Percentiles rank a stretch among this genome's conserved stretches.
These are phyloP conservation scores for Polymixis flavicincta DNA, from an alignment of 2,888 invertebrate species.

Conservation along the genomic window DNA sequence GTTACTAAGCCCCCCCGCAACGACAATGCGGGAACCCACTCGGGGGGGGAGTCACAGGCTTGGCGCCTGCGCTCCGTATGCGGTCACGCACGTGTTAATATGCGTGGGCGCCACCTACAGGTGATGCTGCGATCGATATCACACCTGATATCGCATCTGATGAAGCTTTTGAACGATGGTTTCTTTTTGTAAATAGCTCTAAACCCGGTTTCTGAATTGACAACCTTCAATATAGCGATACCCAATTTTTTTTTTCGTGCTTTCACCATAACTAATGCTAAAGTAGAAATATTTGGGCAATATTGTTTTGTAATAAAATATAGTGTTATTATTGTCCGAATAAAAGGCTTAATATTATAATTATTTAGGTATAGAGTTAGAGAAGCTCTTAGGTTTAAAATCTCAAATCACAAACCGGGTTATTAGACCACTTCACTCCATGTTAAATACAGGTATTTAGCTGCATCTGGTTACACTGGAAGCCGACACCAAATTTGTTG, in stretches of 20 bases:
- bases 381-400: background rate
- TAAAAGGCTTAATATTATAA: no score
- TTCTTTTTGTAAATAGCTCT: background rate
- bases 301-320: no score
- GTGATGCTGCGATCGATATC: conserved; percentile 32
- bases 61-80: conserved; percentile 38
- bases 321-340: no score
- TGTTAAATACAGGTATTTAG: background rate
- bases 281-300: background rate
- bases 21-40: no score
- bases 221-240: background rate
- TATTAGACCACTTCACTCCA: background rate
- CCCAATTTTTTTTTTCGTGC: background rate
- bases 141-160: background rate
- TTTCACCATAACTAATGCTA: background rate
- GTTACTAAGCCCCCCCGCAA: no score
- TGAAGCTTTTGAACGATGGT: background rate
- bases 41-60: conserved; percentile 42
- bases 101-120: conserved; percentile 36
- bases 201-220: background rate
- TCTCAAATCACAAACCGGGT: background rate
- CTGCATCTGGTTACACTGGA: background rate
- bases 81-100: conserved; percentile 46
- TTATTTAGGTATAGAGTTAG: no score
- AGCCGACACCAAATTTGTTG: background rate